phyloP scores from a whole-genome alignment of 2,888 invertebrate genomes.

The Acanthococcus lagerstroemiae region DNA sequence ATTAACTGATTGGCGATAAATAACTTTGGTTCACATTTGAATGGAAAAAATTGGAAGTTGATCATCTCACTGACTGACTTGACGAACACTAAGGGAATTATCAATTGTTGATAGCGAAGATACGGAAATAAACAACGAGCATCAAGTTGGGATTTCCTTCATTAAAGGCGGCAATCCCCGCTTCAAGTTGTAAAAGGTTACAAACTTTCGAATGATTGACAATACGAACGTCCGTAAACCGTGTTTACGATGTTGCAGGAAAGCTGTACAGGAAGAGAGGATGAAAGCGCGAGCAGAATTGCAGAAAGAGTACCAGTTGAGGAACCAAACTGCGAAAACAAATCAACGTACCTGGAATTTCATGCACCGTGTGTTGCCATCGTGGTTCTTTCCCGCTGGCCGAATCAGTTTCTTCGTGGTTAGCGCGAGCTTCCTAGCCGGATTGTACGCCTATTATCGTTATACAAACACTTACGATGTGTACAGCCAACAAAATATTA shows the following conservation, averaged over 20 bases:
- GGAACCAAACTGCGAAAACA: neutral
- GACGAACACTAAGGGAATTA: too few species aligned
- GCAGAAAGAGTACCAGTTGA: neutral
- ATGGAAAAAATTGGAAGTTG: too few species aligned
- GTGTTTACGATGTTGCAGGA: constrained; percentile 5
- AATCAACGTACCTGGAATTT: constrained; percentile 4
- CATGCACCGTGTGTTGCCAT: constrained; percentile 2
- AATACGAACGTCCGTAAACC: too few species aligned
- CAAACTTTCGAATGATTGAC: too few species aligned
- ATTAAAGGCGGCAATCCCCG: neutral
- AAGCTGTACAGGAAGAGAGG: neutral
- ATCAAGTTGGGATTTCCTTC: too few species aligned
- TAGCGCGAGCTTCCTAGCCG: constrained; percentile 21
- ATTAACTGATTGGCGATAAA: too few species aligned
- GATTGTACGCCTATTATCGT: constrained; percentile 17
- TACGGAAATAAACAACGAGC: too few species aligned
- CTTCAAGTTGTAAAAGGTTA: too few species aligned
- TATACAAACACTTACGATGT: neutral
- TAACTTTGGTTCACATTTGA: too few species aligned
- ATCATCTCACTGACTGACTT: too few species aligned
- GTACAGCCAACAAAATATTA: neutral
- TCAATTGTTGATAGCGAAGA: too few species aligned
- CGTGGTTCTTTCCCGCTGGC: constrained; percentile 7
- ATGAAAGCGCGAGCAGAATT: neutral
- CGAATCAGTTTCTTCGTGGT: constrained; percentile 13